Conservation (phyloP, 2,113 vertebrate species). For the Gnathonemus longibarbis region DNA sequence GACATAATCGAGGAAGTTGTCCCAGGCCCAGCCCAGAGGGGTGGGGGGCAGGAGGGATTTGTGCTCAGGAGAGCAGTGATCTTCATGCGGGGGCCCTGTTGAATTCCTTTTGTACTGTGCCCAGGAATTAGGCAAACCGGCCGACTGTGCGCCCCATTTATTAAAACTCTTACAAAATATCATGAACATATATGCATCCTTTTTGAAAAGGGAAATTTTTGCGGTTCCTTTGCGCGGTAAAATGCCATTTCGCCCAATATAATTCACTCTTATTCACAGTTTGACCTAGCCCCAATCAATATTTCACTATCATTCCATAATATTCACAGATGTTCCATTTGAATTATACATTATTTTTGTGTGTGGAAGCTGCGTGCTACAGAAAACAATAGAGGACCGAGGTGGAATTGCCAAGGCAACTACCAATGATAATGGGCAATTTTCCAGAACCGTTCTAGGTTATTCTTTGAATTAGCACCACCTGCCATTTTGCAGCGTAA, state of each 20-base stretch:
- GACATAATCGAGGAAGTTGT: background rate
- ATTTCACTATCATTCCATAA: background rate
- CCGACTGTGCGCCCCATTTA: background rate
- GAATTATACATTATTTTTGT: background rate
- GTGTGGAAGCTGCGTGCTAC: background rate
- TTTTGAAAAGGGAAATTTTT: background rate
- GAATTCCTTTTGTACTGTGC: background rate
- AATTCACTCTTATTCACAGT: background rate
- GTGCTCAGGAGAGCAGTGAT: background rate
- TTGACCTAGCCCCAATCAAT: background rate
- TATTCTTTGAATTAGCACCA: background rate
- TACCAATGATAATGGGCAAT: background rate
- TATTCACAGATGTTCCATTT: background rate
- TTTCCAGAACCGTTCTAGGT: background rate
- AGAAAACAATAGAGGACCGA: background rate
- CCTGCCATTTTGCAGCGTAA: background rate
- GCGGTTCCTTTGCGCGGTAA: background rate
- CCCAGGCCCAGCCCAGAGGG: background rate
- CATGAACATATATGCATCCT: background rate
- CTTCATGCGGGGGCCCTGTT: background rate
- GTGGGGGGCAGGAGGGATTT: background rate
- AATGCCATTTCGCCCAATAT: background rate
- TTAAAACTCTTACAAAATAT: background rate
- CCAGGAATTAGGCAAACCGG: background rate
- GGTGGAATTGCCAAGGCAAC: background rate